Base-by-base conservation (phyloP, 2,888 invertebrate species). In the Dermolepida albohirtum region DNA sequence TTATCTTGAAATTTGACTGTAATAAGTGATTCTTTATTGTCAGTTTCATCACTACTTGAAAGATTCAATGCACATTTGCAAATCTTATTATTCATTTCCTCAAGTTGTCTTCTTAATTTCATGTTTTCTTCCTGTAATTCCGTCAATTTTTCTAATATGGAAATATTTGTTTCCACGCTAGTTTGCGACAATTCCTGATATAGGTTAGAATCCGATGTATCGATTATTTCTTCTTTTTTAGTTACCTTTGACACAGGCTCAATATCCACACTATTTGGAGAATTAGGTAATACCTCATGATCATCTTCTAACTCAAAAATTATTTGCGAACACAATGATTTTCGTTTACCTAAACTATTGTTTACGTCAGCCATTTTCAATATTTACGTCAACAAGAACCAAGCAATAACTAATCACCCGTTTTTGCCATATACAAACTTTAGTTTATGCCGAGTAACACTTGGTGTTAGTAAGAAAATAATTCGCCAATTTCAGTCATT, bases 1-100 rank as follows among this genome's bases (percentile, higher is more conserved):
- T 80, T 82, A 71, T 86, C 84, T 70, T 79, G 83, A 75, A 88
- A 87, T 17, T 79, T 81, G 8, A 88, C 82, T 50, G 83, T 82
- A 29, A 87, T 80, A 69, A 84, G 73, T 4, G 74, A 7, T 17
- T 67, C 44, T 10, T 69, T 52, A 4, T 22, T 22, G 10, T 62
- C 52, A 12, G 66, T 39, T 27, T 39, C 55, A 8, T 68, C 57
- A 41, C 50, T 55, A 4, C 47, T 17, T 12, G 63, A 49, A 22
- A 54, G 2, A 34, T 67, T 69, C 17, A 64, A 29, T 29, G 29
- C 62, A 47, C 68, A 69, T 14, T 66, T 63, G 49, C 72, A 71
- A 1, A 64, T 14, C 34, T 64, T 72, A 10, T 29, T 64, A 34
- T 47, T 65, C 1, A 72, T 51, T 8, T 50, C 67, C 43, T 73